Evolutionary conservation across 2,888 invertebrate genomes (phyloP).

Genomic region (Polia nebulosa): DNA sequence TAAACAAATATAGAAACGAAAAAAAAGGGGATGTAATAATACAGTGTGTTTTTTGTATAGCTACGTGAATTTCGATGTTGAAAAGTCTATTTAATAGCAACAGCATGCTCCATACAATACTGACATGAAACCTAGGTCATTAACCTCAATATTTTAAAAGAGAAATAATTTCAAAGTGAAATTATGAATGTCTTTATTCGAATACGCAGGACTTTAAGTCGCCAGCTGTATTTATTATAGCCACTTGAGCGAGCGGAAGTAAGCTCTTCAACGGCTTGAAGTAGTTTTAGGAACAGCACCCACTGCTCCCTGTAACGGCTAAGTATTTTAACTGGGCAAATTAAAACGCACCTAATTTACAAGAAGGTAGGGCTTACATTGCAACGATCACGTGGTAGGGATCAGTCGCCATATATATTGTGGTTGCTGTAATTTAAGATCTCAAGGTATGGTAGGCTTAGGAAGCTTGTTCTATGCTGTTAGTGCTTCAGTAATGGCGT

Average conservation of each 20-base stretch:
- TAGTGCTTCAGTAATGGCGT: too few species aligned
- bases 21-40: too few species aligned
- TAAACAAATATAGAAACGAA: too few species aligned
- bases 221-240: constrained; percentile 78
- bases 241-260: constrained; percentile 75
- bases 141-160: neutral
- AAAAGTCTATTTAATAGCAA: neutral
- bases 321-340: constrained; percentile 16
- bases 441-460: constrained; percentile 6
- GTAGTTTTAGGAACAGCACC: constrained; percentile 66
- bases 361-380: constrained; percentile 1
- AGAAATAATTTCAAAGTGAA: constrained; percentile 37
- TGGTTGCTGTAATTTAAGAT: constrained; percentile 10
- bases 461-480: too few species aligned
- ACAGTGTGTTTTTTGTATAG: too few species aligned
- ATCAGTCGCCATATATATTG: neutral
- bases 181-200: constrained; percentile 66
- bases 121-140: neutral
- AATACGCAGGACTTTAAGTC: constrained; percentile 70
- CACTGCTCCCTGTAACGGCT: constrained; percentile 21
- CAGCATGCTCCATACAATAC: neutral
- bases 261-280: constrained; percentile 75
- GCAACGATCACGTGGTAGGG: neutral
- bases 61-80: neutral
- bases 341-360: constrained; percentile 29